Percentiles rank a stretch among this genome's conserved stretches.
These are phyloP conservation scores for Diaprepes abbreviatus DNA, from an alignment of 2,888 invertebrate genomes.

Conservation along the genomic window DNA sequence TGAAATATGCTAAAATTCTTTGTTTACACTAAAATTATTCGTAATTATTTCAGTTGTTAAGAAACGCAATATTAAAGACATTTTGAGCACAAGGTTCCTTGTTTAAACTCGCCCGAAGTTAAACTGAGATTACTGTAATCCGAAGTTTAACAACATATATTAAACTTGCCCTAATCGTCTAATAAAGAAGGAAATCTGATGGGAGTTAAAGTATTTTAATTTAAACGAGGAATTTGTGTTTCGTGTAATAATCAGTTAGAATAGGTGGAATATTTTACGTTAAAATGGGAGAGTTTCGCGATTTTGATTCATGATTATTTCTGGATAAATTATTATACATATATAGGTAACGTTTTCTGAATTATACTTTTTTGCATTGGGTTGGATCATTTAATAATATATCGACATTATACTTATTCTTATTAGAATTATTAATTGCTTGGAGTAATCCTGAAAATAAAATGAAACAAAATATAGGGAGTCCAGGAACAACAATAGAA, in stretches of 20 bases:
- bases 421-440: no score
- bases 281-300: slow-evolving; percentile 1
- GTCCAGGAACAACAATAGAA: no score
- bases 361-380: not conserved
- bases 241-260: slow-evolving; percentile 6
- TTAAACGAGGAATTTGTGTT: slow-evolving; percentile 16
- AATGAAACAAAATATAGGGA: no score
- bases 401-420: no score
- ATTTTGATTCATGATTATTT: not conserved
- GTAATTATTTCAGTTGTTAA: slow-evolving; percentile 49
- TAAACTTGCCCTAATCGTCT: slow-evolving; percentile 19
- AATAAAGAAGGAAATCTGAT: slow-evolving; percentile 21
- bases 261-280: not conserved
- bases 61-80: slow-evolving; percentile 52
- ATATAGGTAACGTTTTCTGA: not conserved
- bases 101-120: slow-evolving; percentile 51
- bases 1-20: slow-evolving; percentile 32
- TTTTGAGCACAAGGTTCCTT: slow-evolving; percentile 54
- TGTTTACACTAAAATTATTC: slow-evolving; percentile 39
- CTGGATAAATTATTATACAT: not conserved
- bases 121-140: slow-evolving; percentile 49
- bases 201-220: slow-evolving; percentile 7
- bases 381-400: not conserved
- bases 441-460: no score
- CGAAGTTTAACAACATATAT: slow-evolving; percentile 23